Percentiles rank a stretch among this genome's conserved stretches.
phyloP scores from a whole-genome alignment of 2,888 invertebrate species.

The Papilio gigon region DNA sequence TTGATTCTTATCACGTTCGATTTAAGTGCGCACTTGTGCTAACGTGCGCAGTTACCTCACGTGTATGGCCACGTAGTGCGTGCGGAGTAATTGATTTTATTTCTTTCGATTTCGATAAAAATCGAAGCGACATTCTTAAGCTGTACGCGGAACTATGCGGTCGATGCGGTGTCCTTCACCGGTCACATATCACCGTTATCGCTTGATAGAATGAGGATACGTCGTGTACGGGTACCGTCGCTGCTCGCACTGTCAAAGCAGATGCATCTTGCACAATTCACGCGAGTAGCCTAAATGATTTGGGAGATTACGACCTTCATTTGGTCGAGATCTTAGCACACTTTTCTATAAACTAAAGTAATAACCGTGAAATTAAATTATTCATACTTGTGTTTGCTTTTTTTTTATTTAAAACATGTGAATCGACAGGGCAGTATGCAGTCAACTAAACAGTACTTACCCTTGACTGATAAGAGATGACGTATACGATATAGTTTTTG shows the following conservation, averaged over 20 bases:
- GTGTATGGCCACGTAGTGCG: slow-evolving; percentile 39
- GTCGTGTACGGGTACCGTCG: neutral
- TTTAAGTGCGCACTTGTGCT: neutral
- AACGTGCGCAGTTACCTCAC: slow-evolving; percentile 38
- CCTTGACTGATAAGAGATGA: neutral
- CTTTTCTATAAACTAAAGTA: too few species aligned
- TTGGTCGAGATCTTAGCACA: too few species aligned
- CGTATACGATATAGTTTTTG: neutral
- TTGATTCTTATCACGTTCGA: slow-evolving; percentile 19
- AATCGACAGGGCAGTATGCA: neutral
- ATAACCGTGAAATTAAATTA: too few species aligned
- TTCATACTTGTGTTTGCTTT: too few species aligned
- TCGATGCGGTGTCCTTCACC: slow-evolving; percentile 19
- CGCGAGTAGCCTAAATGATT: too few species aligned
- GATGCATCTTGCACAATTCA: neutral
- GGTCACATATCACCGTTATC: slow-evolving; percentile 28
- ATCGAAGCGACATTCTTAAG: slow-evolving; percentile 22
- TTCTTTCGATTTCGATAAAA: slow-evolving; percentile 46
- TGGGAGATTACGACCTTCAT: too few species aligned
- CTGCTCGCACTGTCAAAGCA: neutral
- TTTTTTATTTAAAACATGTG: too few species aligned
- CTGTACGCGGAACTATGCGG: slow-evolving; percentile 17
- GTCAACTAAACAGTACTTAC: neutral
- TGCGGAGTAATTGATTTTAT: slow-evolving; percentile 48
- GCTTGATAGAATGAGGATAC: slow-evolving; percentile 1